Conservation (phyloP, 2,113 vertebrate species). For the Gobio gobio region DNA sequence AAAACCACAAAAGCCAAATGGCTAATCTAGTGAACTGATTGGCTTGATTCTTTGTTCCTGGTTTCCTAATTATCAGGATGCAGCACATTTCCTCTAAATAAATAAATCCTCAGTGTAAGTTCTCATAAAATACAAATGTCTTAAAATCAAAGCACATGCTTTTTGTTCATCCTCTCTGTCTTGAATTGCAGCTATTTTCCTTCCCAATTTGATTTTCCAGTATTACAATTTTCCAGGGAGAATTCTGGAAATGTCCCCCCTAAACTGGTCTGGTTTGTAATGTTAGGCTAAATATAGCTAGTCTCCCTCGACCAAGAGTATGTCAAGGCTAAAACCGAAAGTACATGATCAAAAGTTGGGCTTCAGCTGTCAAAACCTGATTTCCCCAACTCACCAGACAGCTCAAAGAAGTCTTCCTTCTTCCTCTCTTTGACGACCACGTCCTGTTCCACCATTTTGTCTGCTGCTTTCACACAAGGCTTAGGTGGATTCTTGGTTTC, state of each 20-base stretch:
- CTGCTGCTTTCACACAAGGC: conserved; percentile 84
- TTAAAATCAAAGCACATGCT: neutral
- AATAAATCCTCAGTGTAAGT: neutral
- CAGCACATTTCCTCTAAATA: neutral
- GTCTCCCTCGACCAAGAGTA: conserved; percentile 23
- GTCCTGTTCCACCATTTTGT: conserved; percentile 84
- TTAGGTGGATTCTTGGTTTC: conserved; percentile 86
- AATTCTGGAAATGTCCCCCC: neutral
- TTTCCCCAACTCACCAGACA: conserved; percentile 83
- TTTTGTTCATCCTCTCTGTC: neutral
- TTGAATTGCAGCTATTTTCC: conserved; percentile 2
- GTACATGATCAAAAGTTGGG: conserved; percentile 53
- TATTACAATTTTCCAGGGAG: conserved; percentile 52
- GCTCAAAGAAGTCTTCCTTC: conserved; percentile 80
- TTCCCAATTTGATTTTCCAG: conserved; percentile 49
- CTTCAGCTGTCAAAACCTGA: neutral
- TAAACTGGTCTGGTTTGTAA: neutral
- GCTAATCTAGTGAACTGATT: neutral
- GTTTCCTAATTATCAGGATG: neutral
- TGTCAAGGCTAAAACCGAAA: conserved; percentile 39
- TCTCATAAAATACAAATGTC: neutral
- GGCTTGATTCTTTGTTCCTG: neutral
- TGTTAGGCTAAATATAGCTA: conserved; percentile 40
- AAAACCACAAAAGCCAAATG: neutral
- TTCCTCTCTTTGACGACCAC: conserved; percentile 80